Percentiles rank a stretch among this genome's conserved stretches.
Evolutionary conservation across 2,888 invertebrate species (phyloP).

Genomic region (Lasioglossum morio): DNA sequence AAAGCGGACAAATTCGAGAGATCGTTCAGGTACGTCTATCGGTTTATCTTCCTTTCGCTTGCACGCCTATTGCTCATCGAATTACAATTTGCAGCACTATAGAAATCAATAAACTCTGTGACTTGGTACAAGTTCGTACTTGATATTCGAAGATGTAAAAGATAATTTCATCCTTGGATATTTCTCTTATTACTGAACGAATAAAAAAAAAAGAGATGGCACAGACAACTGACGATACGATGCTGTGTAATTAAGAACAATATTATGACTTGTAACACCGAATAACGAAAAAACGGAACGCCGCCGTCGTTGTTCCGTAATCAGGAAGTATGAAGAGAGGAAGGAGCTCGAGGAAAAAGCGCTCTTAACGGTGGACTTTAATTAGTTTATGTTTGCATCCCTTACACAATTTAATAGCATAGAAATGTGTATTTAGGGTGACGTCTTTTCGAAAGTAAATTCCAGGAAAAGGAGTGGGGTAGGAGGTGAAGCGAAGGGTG

Average conservation of each 20-base stretch:
- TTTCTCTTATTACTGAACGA: not conserved
- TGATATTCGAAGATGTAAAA: too few species aligned
- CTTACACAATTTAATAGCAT: not conserved
- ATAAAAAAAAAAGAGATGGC: too few species aligned
- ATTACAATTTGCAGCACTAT: too few species aligned
- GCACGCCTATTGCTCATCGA: not conserved
- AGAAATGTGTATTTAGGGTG: not conserved
- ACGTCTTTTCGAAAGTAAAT: not conserved
- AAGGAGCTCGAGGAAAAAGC: not conserved
- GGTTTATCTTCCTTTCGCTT: not conserved
- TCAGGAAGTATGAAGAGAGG: not conserved
- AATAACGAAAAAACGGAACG: not conserved
- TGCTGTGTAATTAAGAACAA: not conserved
- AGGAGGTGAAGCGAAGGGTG: not conserved
- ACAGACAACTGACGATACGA: not conserved
- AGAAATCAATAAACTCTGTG: too few species aligned
- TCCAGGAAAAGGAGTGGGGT: not conserved
- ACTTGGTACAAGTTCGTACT: too few species aligned
- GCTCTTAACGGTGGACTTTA: conserved; percentile 15
- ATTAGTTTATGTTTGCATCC: conserved; percentile 21
- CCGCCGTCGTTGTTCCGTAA: not conserved
- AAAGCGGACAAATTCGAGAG: conserved; percentile 84
- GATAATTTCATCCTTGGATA: not conserved
- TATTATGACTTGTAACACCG: not conserved
- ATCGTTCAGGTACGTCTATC: conserved; percentile 79